Conservation (phyloP, 2,888 invertebrate genomes). For the Phanerotoma sp. region DNA sequence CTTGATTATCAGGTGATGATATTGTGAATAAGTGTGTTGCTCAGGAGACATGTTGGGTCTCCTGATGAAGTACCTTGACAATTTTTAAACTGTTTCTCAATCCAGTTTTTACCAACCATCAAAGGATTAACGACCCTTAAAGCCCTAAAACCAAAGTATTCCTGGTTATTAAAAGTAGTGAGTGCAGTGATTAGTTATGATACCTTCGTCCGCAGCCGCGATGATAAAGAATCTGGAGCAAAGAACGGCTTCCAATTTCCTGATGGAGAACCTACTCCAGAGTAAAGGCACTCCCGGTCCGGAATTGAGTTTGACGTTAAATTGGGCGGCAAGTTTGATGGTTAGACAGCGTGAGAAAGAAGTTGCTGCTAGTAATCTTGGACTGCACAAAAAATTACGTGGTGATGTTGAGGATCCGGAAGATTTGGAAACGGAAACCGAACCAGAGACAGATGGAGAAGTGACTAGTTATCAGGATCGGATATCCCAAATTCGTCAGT, state of each 20-base stretch:
- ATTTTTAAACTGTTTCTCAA: too few species aligned
- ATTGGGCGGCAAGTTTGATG: conserved; percentile 57
- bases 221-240: conserved; percentile 56
- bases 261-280: conserved; percentile 66
- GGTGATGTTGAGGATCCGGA: conserved; percentile 2
- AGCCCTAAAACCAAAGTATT: too few species aligned
- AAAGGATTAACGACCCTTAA: too few species aligned
- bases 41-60: not conserved
- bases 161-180: not conserved
- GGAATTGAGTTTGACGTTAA: conserved; percentile 61
- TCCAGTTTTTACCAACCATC: too few species aligned
- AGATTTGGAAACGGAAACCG: conserved; percentile 40
- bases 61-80: not conserved
- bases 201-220: conserved; percentile 55
- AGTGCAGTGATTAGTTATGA: conserved; percentile 39
- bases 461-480: conserved; percentile 9
- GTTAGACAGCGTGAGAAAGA: conserved; percentile 52
- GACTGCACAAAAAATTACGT: conserved; percentile 8
- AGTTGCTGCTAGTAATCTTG: conserved; percentile 16
- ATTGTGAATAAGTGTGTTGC: not conserved
- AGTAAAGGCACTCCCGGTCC: conserved; percentile 58
- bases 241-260: conserved; percentile 62
- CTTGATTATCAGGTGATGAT: not conserved
- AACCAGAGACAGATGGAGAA: conserved; percentile 20
- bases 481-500: not conserved